Conservation (phyloP, 1,140 invertebrate genomes). For the Hyles vespertilio region DNA sequence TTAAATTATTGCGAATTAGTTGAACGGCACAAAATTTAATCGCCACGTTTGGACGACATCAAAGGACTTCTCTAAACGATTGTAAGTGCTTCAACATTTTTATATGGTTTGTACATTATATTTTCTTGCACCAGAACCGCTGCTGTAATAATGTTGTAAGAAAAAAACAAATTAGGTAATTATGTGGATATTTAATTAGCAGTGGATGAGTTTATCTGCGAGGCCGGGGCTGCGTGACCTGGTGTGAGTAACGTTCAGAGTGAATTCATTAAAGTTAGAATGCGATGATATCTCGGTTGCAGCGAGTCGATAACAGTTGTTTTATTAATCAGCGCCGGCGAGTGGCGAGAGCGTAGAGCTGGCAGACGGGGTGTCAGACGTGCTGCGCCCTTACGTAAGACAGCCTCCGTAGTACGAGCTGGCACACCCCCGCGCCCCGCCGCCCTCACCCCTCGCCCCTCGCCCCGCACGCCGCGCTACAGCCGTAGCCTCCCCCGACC, state of each 20-base stretch:
- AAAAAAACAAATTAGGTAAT: too few species aligned
- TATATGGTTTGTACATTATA: not conserved
- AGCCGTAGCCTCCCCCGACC: conserved; percentile 12
- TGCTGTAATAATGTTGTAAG: too few species aligned
- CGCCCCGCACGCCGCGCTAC: conserved; percentile 32
- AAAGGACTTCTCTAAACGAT: conserved; percentile 15
- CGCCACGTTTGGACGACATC: conserved; percentile 1
- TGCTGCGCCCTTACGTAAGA: conserved; percentile 65
- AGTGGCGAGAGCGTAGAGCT: conserved; percentile 30
- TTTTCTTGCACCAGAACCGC: too few species aligned
- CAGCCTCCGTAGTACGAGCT: conserved; percentile 65
- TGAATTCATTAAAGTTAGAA: conserved; percentile 47
- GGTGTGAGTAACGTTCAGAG: conserved; percentile 10
- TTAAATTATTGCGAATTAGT: conserved; percentile 19
- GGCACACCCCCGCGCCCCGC: conserved; percentile 16
- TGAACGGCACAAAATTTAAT: conserved; percentile 14
- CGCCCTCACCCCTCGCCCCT: conserved; percentile 13
- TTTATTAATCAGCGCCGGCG: conserved; percentile 65
- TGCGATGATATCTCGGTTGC: conserved; percentile 48
- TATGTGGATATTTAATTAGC: too few species aligned
- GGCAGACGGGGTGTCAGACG: conserved; percentile 67
- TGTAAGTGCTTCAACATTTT: conserved; percentile 7
- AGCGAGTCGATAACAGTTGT: conserved; percentile 50
- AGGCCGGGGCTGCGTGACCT: too few species aligned
- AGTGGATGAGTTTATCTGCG: too few species aligned